Evolutionary conservation across 2,888 invertebrate species (phyloP), one percentile per base, ranked within the genome.

Genomic region (Euplexia lucipara): DNA sequence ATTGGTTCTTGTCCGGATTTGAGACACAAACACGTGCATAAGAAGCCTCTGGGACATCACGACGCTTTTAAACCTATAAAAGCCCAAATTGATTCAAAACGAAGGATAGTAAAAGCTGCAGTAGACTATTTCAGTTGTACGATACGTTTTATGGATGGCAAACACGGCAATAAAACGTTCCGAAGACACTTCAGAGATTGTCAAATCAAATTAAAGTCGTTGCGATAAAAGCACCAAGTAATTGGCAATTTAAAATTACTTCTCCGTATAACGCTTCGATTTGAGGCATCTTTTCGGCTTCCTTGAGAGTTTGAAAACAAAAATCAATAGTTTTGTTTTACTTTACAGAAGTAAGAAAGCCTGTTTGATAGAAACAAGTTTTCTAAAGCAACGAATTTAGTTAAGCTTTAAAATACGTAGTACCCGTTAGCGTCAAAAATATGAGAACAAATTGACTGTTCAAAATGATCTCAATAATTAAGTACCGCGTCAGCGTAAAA

Each of bases 171-270:
- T 80, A 65, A 78, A 66, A 62, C 52, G 56, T 42, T 58, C 9
- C 30, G 1, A 42, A 57, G 57, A 60, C 59, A 49, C 51, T 62
- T 41, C 32, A 54, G 48, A 16, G 48, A 67, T 35, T 56, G 62
- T 49, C 41, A 73, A 77, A 65, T 57, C 41, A 54, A 72, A 65
- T 72, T 72, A 35, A 60, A 61, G 14, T 37, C 26, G 32, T 61
- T 47, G 8, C 44, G 5, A 68, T 51, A 59, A 42, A 58, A 58
- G 6, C n/a, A 44, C 32, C 34, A 45, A 70, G 18, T 58, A 22
- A 66, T 58, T 53, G 42, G 18, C 34, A n/a, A 66, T 65, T 69
- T 34, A 45, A 45, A 22, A 39, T 10, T 32, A 37, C 37, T 18
- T 68, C 7, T 5, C 2, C 26, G 18, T 32, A 18, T n/a, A n/a